phyloP scores from a whole-genome alignment of 2,888 invertebrate species.

The Dryobotodes eremita region DNA sequence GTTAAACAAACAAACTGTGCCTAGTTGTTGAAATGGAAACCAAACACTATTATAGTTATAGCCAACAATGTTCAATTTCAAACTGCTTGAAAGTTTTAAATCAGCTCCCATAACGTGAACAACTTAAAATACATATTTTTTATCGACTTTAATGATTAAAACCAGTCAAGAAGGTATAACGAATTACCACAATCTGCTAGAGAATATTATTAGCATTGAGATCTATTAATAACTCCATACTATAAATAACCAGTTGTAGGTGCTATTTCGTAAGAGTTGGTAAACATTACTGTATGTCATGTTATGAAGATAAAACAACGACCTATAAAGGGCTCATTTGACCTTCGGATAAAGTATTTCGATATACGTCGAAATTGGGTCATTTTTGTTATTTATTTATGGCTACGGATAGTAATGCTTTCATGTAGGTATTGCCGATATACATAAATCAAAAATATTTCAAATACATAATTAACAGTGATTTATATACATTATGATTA shows the following conservation, averaged over 20 bases:
- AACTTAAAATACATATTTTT: neutral
- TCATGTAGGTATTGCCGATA: neutral
- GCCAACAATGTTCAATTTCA: neutral
- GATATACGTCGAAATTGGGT: conserved; percentile 28
- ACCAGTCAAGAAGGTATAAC: neutral
- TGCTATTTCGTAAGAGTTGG: conserved; percentile 12
- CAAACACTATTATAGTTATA: neutral
- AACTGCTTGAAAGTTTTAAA: neutral
- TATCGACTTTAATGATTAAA: neutral
- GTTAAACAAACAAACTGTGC: conserved; percentile 8
- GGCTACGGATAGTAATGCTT: neutral
- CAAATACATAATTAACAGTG: neutral
- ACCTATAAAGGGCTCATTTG: conserved; percentile 32
- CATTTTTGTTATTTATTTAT: conserved; percentile 5
- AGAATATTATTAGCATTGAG: conserved; percentile 6
- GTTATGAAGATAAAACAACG: conserved; percentile 24
- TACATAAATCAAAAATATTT: neutral
- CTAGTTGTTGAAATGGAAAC: conserved; percentile 5
- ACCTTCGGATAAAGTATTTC: conserved; percentile 45
- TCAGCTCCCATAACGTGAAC: neutral
- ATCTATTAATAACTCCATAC: conserved; percentile 26
- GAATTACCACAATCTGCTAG: neutral
- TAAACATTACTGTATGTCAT: conserved; percentile 18
- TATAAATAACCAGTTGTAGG: neutral
- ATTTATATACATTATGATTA: too few relatives aligned